phyloP scores from a whole-genome alignment of 2,888 invertebrate genomes.

The Atherix ibis region DNA sequence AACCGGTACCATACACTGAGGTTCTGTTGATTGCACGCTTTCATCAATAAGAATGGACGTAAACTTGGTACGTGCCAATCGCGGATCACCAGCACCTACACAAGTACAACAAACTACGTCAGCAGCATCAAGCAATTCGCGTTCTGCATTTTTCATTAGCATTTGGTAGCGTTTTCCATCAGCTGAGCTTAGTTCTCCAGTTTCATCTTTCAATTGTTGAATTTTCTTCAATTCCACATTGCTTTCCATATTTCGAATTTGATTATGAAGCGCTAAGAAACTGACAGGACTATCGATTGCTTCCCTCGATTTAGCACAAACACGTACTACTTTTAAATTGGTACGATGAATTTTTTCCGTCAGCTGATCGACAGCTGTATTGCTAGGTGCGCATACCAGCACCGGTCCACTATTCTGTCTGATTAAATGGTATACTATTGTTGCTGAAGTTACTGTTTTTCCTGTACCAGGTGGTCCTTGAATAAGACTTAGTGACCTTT shows the following conservation, averaged over 20 bases:
- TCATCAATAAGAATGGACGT: constrained; percentile 94
- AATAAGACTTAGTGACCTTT: constrained; percentile 87
- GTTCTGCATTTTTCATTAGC: constrained; percentile 79
- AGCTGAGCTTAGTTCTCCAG: constrained; percentile 87
- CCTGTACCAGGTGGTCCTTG: constrained; percentile 92
- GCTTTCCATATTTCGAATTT: constrained; percentile 87
- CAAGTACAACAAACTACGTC: constrained; percentile 99
- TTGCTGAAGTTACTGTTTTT: constrained; percentile 98
- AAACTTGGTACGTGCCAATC: constrained; percentile 85
- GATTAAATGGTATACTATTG: constrained; percentile 95
- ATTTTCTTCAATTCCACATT: constrained; percentile 87
- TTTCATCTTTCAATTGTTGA: constrained; percentile 94
- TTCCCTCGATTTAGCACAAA: constrained; percentile 96
- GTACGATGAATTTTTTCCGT: constrained; percentile 98
- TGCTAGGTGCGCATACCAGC: constrained; percentile 95
- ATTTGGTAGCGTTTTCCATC: constrained; percentile 90
- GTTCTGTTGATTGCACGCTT: constrained; percentile 93
- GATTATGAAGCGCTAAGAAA: constrained; percentile 91
- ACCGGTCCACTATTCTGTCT: constrained; percentile 89
- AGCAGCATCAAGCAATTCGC: constrained; percentile 81
- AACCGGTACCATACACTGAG: constrained; percentile 98
- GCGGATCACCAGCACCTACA: constrained; percentile 93
- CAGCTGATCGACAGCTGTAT: constrained; percentile 97
- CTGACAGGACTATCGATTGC: constrained; percentile 96
- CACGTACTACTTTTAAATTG: constrained; percentile 79